Conservation (phyloP, 2,888 invertebrate genomes). For the Capitulum mitella region DNA sequence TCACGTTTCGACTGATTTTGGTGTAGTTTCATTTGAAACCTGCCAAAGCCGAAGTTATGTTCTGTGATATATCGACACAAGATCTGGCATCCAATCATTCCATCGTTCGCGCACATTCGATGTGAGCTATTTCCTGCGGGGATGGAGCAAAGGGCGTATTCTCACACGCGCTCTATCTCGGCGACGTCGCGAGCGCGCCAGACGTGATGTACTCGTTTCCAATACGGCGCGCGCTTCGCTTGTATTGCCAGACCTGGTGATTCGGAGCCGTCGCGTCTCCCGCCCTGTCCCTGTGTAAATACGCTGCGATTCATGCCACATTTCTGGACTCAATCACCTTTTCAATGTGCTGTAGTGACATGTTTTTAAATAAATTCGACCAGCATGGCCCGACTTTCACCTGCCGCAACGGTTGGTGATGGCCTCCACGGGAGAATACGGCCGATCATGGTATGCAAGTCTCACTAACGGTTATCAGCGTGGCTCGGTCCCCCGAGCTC, state of each 20-base stretch:
- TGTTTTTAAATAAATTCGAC: slow-evolving; percentile 12
- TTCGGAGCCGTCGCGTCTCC: background rate
- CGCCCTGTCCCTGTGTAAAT: background rate
- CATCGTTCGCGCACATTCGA: background rate
- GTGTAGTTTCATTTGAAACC: no score
- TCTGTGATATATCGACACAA: slow-evolving; percentile 18
- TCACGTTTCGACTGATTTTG: no score
- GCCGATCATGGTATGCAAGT: no score
- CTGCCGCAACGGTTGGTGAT: no score
- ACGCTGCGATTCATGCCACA: background rate
- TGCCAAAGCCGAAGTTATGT: background rate
- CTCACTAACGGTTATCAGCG: no score
- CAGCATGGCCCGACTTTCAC: background rate
- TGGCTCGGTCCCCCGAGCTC: no score
- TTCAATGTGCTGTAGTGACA: slow-evolving; percentile 21
- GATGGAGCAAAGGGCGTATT: no score
- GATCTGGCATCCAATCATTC: slow-evolving; percentile 12
- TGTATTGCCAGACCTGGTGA: background rate
- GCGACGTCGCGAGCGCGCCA: background rate
- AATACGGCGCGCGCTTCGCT: background rate
- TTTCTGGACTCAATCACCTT: background rate
- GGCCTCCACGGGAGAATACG: no score
- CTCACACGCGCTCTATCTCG: background rate
- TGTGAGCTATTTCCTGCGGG: no score
- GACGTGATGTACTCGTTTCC: background rate